phyloP scores from a whole-genome alignment of 2,113 vertebrate genomes.

The Zosterops pallidus region DNA sequence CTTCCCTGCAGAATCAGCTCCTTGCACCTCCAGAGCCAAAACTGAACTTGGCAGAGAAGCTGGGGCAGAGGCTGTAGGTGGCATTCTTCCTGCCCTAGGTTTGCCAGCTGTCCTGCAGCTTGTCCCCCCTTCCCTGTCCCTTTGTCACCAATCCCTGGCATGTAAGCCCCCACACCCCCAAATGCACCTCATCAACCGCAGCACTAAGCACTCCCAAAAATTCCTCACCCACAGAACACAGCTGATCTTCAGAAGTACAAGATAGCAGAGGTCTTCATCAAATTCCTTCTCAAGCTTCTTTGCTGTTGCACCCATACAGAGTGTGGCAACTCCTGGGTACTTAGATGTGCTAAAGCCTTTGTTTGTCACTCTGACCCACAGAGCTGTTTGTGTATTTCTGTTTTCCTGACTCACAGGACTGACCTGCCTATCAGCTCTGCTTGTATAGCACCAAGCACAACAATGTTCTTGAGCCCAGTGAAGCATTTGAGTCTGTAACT shows the following conservation, averaged over 20 bases:
- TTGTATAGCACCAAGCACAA: neutral
- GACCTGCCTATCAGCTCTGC: too few species aligned
- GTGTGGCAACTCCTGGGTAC: neutral
- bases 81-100: neutral
- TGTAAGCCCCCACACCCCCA: neutral
- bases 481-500: neutral
- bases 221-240: neutral
- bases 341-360: neutral
- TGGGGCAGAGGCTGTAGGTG: neutral
- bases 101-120: neutral
- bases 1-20: neutral
- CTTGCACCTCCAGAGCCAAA: neutral
- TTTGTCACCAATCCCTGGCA: neutral
- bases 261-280: neutral
- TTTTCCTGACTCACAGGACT: neutral
- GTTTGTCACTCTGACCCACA: neutral
- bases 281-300: neutral
- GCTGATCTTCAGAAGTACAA: neutral
- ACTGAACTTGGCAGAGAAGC: neutral
- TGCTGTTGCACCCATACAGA: fast-evolving
- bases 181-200: fast-evolving
- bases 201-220: neutral
- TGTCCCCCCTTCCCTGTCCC: neutral
- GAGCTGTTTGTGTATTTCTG: neutral
- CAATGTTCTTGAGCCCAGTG: neutral